phyloP scores from a whole-genome alignment of 2,113 vertebrate species.

The Saguinus midas region DNA sequence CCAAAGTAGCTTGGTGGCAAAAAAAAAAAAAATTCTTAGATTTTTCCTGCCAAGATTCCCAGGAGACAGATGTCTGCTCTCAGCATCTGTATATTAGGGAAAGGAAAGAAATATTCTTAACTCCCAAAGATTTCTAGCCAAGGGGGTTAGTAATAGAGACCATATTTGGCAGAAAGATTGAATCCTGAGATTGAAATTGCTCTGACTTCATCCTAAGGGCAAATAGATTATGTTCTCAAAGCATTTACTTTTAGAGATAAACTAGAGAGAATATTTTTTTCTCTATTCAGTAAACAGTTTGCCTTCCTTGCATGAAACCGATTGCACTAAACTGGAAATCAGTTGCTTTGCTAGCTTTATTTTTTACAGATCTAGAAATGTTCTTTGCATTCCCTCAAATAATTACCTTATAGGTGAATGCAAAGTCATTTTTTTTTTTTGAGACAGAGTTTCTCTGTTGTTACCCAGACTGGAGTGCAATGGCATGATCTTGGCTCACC shows the following conservation, averaged over 20 bases:
- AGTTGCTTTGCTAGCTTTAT: not conserved
- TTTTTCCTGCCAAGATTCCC: not conserved
- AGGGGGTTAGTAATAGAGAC: not conserved
- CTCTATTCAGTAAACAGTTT: not conserved
- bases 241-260: not conserved
- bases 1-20: conserved; percentile 8
- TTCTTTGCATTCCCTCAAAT: not conserved
- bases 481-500: too few relatives aligned
- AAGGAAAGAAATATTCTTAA: not conserved
- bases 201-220: not conserved
- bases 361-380: not conserved
- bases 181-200: not conserved
- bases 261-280: too few relatives aligned
- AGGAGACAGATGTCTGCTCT: not conserved
- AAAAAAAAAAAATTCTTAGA: not conserved
- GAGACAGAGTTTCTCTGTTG: too few relatives aligned
- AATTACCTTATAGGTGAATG: not conserved
- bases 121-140: not conserved
- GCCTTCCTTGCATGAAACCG: not conserved
- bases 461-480: too few relatives aligned
- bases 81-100: not conserved
- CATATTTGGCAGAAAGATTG: not conserved
- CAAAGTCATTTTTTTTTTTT: not conserved
- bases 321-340: not conserved
- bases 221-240: not conserved